phyloP scores from a whole-genome alignment of 2,113 vertebrate genomes.

The Micronycteris hirsuta region DNA sequence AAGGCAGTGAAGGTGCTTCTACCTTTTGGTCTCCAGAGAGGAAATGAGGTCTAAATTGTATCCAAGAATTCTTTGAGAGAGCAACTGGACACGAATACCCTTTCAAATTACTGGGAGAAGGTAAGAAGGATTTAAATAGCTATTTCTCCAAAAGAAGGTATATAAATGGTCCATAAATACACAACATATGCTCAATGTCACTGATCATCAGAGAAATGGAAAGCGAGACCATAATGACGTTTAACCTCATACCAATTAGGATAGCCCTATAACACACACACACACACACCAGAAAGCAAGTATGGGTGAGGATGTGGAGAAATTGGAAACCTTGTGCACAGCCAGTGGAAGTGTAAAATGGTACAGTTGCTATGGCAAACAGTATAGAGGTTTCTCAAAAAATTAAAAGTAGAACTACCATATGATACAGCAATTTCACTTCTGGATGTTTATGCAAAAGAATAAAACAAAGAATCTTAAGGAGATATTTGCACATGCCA shows the following conservation, averaged over 20 bases:
- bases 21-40: slow-evolving; percentile 52
- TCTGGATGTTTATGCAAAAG: background rate
- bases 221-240: background rate
- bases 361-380: background rate
- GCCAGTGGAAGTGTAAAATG: background rate
- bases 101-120: background rate
- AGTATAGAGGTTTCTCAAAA: background rate
- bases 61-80: background rate
- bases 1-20: slow-evolving; percentile 34
- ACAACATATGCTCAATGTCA: background rate
- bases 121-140: background rate
- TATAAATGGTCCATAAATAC: background rate
- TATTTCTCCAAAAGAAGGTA: background rate
- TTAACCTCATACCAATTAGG: background rate
- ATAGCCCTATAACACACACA: background rate
- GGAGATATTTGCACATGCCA: background rate
- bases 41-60: slow-evolving; percentile 35
- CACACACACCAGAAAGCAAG: background rate
- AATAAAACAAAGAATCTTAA: background rate
- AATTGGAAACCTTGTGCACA: background rate
- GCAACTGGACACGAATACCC: background rate
- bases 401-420: background rate
- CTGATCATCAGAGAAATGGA: background rate
- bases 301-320: background rate
- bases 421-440: background rate